A percentile compares a stretch with the other conserved stretches of the same genome.
Evolutionary conservation across 1,140 invertebrate genomes (phyloP).

Genomic region (Coenobita brevimanus): DNA sequence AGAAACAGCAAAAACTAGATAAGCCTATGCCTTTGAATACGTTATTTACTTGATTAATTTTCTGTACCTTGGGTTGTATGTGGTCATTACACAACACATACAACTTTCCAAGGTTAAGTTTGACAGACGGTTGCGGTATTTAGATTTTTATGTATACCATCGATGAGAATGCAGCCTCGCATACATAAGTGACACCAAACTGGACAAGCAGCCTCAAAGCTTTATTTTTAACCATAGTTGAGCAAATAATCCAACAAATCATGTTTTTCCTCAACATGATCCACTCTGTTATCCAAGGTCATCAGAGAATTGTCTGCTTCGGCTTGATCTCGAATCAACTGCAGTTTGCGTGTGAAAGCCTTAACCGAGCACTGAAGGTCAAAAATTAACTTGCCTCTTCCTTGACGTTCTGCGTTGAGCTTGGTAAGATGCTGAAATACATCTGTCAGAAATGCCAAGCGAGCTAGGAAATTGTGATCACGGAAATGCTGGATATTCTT

Average conservation of each 20-base stretch:
- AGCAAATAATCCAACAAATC: slow-evolving; percentile 7
- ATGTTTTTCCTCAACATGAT: not conserved
- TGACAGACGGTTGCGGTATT: not conserved
- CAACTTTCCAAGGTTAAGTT: not conserved
- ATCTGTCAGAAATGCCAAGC: too few species aligned
- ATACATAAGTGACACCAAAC: slow-evolving; percentile 24
- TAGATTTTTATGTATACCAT: not conserved
- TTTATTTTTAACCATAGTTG: not conserved
- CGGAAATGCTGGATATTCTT: slow-evolving; percentile 3
- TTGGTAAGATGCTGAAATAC: too few species aligned
- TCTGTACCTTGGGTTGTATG: too few species aligned
- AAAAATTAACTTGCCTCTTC: too few species aligned
- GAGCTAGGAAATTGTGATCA: slow-evolving; percentile 9
- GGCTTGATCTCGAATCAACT: too few species aligned
- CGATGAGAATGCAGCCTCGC: too few species aligned
- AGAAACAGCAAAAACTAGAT: too few species aligned
- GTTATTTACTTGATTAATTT: too few species aligned
- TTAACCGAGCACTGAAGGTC: not conserved
- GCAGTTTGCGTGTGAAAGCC: too few species aligned
- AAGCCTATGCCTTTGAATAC: too few species aligned
- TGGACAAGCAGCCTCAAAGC: not conserved
- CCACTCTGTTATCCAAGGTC: not conserved
- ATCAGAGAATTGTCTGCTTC: not conserved
- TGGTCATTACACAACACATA: not conserved
- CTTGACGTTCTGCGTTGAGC: not conserved